These are phyloP conservation scores for Ophioderma brevispina DNA, from an alignment of 35 echinoderm and acorn worm species.

Conservation along the genomic window DNA sequence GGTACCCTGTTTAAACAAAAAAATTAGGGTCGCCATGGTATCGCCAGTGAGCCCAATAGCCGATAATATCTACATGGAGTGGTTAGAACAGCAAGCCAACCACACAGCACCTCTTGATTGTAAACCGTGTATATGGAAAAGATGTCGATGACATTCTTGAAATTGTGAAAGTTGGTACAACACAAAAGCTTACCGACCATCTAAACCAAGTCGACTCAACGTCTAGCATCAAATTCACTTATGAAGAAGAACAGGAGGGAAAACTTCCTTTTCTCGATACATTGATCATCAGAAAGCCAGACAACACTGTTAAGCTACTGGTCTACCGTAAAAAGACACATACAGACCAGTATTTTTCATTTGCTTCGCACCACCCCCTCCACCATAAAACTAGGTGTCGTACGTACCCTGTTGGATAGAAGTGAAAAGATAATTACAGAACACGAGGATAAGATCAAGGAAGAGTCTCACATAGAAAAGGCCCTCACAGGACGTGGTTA, in stretches of 20 bases:
- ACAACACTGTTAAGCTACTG: not conserved
- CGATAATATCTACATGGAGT: constrained; percentile 23
- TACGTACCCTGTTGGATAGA: not conserved
- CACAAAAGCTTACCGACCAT: not conserved
- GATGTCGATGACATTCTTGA: constrained; percentile 31
- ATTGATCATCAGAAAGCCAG: not conserved
- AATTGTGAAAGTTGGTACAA: not conserved
- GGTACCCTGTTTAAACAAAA: not conserved
- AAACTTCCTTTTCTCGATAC: not conserved
- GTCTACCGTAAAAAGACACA: not conserved
- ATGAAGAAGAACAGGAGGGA: not conserved
- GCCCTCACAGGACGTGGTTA: not conserved
- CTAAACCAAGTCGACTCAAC: not conserved
- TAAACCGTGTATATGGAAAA: constrained; percentile 40
- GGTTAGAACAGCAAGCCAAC: constrained; percentile 5
- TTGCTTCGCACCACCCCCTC: not conserved
- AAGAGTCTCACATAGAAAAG: not conserved
- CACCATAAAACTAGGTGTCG: not conserved
- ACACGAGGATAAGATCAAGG: not conserved
- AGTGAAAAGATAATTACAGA: not conserved
- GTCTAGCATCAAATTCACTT: not conserved
- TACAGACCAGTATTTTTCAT: not conserved
- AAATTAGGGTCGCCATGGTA: constrained; percentile 6
- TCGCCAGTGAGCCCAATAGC: constrained; percentile 22
- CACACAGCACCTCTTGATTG: not conserved